Evolutionary conservation across 2,888 invertebrate genomes (phyloP).

Genomic region (Helicoverpa assulta): DNA sequence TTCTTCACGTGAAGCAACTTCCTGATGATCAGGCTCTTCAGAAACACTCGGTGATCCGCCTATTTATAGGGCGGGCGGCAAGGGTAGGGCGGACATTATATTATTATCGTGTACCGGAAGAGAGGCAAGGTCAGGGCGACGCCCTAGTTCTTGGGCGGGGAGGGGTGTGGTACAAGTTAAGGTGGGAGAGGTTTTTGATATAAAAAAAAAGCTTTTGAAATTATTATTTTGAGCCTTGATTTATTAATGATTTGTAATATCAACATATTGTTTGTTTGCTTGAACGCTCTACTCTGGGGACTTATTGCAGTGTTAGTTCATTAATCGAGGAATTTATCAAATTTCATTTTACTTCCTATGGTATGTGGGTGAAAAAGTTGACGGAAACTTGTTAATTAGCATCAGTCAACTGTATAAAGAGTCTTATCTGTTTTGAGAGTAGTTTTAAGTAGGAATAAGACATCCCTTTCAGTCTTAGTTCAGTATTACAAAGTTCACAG

Average conservation of each 20-base stretch:
- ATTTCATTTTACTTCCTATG: too few relatives aligned
- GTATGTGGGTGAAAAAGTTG: too few relatives aligned
- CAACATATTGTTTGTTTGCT: too few relatives aligned
- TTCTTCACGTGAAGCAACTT: conserved; percentile 9
- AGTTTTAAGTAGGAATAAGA: not conserved
- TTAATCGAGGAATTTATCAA: too few relatives aligned
- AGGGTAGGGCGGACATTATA: conserved; percentile 47
- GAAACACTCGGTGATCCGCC: conserved; percentile 11
- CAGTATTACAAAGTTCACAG: not conserved
- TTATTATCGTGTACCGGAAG: conserved; percentile 56
- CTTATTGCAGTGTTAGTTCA: too few relatives aligned
- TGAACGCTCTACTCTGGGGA: too few relatives aligned
- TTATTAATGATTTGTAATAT: too few relatives aligned
- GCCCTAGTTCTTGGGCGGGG: conserved; percentile 28
- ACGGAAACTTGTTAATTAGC: too few relatives aligned
- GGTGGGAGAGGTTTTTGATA: not conserved
- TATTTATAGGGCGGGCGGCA: conserved; percentile 24
- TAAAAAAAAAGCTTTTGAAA: too few relatives aligned
- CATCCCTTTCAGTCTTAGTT: not conserved
- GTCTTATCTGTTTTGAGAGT: not conserved
- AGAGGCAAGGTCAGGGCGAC: conserved; percentile 52
- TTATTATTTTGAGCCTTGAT: too few relatives aligned
- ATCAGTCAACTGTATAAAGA: too few relatives aligned
- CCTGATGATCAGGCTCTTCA: conserved; percentile 2
- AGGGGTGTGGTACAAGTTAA: conserved; percentile 3